Percentiles rank a stretch among this genome's conserved stretches.
phyloP scores from a whole-genome alignment of 2,797 vertebrate species.

The Anguilla pacifica region DNA sequence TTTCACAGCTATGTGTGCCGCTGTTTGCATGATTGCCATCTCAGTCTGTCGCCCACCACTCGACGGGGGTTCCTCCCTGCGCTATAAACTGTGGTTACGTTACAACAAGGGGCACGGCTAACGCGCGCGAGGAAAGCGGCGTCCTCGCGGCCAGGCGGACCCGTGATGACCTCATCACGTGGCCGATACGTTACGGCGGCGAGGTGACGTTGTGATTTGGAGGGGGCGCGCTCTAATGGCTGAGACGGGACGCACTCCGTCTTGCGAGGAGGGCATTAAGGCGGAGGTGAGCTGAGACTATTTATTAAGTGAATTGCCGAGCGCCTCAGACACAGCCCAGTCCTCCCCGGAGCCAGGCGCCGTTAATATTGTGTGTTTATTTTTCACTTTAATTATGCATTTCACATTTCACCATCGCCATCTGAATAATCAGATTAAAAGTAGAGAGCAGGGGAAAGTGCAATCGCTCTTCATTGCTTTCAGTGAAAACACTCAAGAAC shows the following conservation, averaged over 20 bases:
- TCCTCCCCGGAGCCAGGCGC: not conserved
- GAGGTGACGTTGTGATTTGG: not conserved
- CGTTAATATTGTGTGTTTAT: not conserved
- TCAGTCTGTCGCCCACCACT: not conserved
- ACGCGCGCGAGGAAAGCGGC: not conserved
- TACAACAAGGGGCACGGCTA: not conserved
- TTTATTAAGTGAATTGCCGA: not conserved
- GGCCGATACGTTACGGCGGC: not conserved
- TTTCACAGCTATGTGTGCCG: not conserved
- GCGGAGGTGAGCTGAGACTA: not conserved
- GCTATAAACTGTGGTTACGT: not conserved
- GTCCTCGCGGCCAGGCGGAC: not conserved
- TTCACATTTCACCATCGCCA: not conserved
- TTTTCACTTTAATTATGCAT: constrained; percentile 12
- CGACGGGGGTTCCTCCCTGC: too few species aligned
- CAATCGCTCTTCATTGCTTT: constrained; percentile 16
- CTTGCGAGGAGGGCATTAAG: not conserved
- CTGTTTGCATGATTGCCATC: not conserved
- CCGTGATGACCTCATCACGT: not conserved
- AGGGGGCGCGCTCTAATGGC: not conserved
- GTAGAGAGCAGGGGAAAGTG: not conserved
- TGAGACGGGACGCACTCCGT: not conserved
- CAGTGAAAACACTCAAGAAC: not conserved
- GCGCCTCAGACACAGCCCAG: not conserved
- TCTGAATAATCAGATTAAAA: constrained; percentile 3